phyloP scores from a whole-genome alignment of 2,888 invertebrate genomes.

The Brachyptera risi region DNA sequence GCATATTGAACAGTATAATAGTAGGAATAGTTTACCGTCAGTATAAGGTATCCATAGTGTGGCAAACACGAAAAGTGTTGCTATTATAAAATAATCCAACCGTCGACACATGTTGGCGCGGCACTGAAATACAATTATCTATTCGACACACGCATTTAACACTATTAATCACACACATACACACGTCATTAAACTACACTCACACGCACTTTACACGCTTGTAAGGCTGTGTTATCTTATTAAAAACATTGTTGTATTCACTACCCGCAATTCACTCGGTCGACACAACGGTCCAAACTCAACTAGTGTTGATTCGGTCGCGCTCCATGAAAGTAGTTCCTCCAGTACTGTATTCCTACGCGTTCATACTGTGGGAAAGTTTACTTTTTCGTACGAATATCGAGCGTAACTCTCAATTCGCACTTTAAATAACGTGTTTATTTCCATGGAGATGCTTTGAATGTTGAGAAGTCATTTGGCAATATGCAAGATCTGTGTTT shows the following conservation, averaged over 20 bases:
- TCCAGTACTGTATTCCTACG: conserved; percentile 41
- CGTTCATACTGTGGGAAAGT: conserved; percentile 34
- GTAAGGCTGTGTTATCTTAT: conserved; percentile 5
- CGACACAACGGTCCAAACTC: conserved; percentile 17
- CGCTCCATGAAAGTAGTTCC: conserved; percentile 47
- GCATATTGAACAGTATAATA: not conserved
- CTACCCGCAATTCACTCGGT: not conserved
- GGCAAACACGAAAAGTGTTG: conserved; percentile 20
- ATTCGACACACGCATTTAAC: conserved; percentile 24
- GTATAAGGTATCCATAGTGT: conserved; percentile 22
- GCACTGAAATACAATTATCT: conserved; percentile 22
- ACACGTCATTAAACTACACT: conserved; percentile 22
- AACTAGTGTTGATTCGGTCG: conserved; percentile 43
- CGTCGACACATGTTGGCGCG: conserved; percentile 27
- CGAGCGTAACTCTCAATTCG: not conserved
- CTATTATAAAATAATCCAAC: conserved; percentile 27
- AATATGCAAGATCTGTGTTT: not conserved
- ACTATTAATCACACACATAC: conserved; percentile 23
- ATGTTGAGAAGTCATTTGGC: not conserved
- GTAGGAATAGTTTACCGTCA: conserved; percentile 4
- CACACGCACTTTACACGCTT: conserved; percentile 24
- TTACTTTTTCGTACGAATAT: conserved; percentile 25
- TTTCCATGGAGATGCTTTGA: not conserved
- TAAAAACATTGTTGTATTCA: not conserved
- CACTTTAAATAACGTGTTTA: not conserved